These are phyloP conservation scores for Orthosia incerta DNA, from an alignment of 2,888 invertebrate species.

Conservation along the genomic window DNA sequence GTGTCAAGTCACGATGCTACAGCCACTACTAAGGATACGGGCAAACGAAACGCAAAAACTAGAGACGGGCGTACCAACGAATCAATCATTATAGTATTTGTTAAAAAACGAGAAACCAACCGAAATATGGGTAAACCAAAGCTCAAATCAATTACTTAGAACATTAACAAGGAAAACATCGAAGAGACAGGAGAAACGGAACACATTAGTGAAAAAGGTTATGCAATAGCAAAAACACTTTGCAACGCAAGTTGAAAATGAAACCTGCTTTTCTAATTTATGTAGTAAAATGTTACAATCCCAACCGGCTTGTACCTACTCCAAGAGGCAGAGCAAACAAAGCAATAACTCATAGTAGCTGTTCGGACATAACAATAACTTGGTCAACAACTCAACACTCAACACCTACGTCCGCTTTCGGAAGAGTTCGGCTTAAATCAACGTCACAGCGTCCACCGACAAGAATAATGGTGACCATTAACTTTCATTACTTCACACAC, in stretches of 20 bases:
- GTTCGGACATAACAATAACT: constrained; percentile 53
- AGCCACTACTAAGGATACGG: constrained; percentile 50
- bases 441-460: constrained; percentile 50
- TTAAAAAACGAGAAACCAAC: background rate
- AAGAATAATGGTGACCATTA: constrained; percentile 64
- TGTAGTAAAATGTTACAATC: constrained; percentile 14
- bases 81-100: background rate
- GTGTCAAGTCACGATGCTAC: constrained; percentile 64
- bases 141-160: background rate
- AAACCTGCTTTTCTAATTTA: constrained; percentile 9
- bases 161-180: background rate
- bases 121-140: background rate
- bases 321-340: constrained; percentile 33
- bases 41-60: background rate
- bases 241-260: background rate
- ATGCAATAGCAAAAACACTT: background rate
- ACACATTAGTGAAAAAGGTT: background rate
- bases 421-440: constrained; percentile 67
- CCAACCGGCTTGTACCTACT: background rate
- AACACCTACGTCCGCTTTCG: constrained; percentile 53
- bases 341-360: constrained; percentile 54
- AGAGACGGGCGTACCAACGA: background rate
- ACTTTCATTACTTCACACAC: constrained; percentile 68
- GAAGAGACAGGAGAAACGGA: background rate
- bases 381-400: constrained; percentile 59